Conservation (phyloP, 2,797 vertebrate species). For the Odontamblyopus rebecca region DNA sequence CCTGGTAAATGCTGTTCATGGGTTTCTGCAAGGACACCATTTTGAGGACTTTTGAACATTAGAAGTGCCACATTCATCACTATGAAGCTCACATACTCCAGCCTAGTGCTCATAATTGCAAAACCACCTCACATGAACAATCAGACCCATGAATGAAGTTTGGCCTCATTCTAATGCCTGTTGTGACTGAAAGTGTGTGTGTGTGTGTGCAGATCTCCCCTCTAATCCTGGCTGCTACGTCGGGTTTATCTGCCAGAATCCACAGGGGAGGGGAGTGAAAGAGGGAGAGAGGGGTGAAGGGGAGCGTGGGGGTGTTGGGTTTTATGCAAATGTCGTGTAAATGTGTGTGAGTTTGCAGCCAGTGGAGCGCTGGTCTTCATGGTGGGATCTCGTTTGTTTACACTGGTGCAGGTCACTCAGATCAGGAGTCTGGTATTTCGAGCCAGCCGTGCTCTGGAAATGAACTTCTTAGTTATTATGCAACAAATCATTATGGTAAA, state of each 20-base stretch:
- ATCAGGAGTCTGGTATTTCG: not conserved
- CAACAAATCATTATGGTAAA: too few relatives aligned
- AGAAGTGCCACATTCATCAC: too few relatives aligned
- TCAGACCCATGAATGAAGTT: not conserved
- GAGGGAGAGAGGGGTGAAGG: too few relatives aligned
- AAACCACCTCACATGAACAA: not conserved
- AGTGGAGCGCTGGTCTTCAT: not conserved
- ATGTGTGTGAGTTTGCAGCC: conserved; percentile 1
- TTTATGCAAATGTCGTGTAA: conserved; percentile 26
- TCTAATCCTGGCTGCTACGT: conserved; percentile 19
- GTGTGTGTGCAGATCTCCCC: not conserved
- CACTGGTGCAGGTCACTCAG: conserved; percentile 17
- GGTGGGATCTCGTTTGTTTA: conserved; percentile 17
- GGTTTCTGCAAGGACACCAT: too few relatives aligned
- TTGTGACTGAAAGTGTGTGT: not conserved
- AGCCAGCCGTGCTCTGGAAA: not conserved
- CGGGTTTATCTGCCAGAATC: conserved; percentile 2
- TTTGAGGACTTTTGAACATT: too few relatives aligned
- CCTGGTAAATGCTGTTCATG: too few relatives aligned
- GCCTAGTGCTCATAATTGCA: not conserved
- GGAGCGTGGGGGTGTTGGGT: not conserved
- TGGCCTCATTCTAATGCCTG: not conserved
- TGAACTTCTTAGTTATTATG: not conserved
- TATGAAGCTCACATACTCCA: too few relatives aligned
- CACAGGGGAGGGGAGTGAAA: not conserved